These are phyloP conservation scores for Bothrops jararaca DNA, from an alignment of 2,113 vertebrate species.

Conservation along the genomic window DNA sequence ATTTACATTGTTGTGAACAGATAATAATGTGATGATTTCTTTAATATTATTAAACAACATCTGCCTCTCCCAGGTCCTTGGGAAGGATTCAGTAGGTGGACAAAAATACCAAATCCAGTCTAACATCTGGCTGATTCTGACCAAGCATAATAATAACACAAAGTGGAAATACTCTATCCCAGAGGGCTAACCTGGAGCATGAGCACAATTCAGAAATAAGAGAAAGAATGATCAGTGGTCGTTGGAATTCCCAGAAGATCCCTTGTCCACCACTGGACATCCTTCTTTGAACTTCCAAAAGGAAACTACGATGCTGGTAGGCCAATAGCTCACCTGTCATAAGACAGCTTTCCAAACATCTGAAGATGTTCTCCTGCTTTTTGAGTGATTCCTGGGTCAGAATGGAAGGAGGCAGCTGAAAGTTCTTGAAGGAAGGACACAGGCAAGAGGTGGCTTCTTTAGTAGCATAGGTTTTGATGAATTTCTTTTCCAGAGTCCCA, in stretches of 20 bases:
- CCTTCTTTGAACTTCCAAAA: neutral
- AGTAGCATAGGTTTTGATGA: neutral
- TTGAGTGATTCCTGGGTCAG: too few relatives aligned
- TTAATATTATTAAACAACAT: neutral
- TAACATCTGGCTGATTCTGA: neutral
- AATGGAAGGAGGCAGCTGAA: neutral
- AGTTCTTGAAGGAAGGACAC: neutral
- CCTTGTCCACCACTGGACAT: neutral
- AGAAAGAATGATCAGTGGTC: neutral
- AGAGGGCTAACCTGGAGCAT: neutral
- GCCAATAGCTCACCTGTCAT: neutral
- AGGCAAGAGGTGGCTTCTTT: too few relatives aligned
- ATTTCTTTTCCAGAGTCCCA: conserved; percentile 60
- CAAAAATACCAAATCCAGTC: neutral
- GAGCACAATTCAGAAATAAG: neutral
- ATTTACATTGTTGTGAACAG: too few relatives aligned
- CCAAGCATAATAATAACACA: neutral
- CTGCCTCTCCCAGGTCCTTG: neutral
- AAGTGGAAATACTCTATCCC: too few relatives aligned
- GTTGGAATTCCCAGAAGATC: neutral
- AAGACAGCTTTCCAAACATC: neutral
- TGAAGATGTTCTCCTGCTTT: neutral
- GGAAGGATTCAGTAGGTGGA: neutral
- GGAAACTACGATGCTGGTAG: neutral
- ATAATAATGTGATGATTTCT: neutral